A percentile compares a stretch with the other conserved stretches of the same genome.
These are phyloP conservation scores for Bruchidius siliquastri DNA, from an alignment of 2,888 invertebrate genomes.

Conservation along the genomic window DNA sequence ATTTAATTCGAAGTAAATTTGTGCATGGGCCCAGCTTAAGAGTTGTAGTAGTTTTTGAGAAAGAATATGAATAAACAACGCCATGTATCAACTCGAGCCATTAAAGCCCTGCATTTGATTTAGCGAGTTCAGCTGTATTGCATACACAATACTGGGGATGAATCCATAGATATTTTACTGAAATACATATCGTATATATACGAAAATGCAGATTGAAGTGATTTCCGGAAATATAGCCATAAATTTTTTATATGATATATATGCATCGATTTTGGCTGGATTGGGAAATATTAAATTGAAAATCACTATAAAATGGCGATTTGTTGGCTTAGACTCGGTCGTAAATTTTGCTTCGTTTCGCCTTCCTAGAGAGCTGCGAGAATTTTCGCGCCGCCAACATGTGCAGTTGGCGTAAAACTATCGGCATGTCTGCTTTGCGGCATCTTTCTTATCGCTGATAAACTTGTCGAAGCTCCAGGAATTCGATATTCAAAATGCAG, in stretches of 20 bases:
- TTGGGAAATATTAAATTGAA: constrained; percentile 23
- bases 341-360: constrained; percentile 14
- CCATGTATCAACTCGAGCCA: neutral
- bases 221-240: neutral
- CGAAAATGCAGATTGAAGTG: neutral
- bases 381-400: neutral
- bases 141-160: neutral
- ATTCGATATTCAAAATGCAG: too few species aligned
- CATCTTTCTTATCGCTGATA: neutral
- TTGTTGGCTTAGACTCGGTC: constrained; percentile 15
- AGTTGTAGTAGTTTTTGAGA: too few species aligned
- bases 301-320: constrained; percentile 25
- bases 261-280: neutral
- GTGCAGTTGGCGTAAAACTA: neutral
- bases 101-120: neutral
- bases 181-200: neutral
- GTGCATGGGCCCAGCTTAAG: too few species aligned
- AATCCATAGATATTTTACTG: neutral
- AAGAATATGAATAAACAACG: neutral
- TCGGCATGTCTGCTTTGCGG: neutral
- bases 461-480: neutral
- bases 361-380: neutral
- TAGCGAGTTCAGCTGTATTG: neutral
- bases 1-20: too few species aligned
- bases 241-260: neutral